These are phyloP conservation scores for Cosmia pyralina DNA, from an alignment of 2,888 invertebrate genomes.

Conservation along the genomic window DNA sequence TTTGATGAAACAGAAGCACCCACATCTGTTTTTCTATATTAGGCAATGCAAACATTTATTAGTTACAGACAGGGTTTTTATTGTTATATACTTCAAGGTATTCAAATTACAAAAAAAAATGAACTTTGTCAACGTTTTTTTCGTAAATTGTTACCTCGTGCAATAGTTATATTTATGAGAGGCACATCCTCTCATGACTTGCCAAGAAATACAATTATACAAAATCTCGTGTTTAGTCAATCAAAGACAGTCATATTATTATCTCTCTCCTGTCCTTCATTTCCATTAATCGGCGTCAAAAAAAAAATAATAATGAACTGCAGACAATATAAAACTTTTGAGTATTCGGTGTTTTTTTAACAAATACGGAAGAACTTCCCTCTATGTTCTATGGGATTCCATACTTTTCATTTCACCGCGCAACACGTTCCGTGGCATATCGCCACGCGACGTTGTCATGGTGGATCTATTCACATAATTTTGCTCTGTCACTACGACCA, in stretches of 20 bases:
- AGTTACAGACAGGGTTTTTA: not conserved
- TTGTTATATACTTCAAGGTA: not conserved
- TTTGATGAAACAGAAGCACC: slow-evolving; percentile 7
- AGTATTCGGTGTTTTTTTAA: no score
- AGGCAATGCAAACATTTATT: slow-evolving; percentile 1
- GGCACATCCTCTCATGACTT: no score
- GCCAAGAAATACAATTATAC: no score
- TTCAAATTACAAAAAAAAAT: not conserved
- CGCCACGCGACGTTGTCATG: not conserved
- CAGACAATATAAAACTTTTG: no score
- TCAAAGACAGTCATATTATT: no score
- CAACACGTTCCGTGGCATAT: not conserved
- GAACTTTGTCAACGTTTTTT: no score
- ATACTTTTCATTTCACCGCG: not conserved
- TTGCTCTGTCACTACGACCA: slow-evolving; percentile 38
- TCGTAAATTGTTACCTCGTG: no score
- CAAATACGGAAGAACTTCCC: not conserved
- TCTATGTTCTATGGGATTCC: not conserved
- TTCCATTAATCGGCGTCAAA: no score
- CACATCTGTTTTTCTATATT: slow-evolving; percentile 11
- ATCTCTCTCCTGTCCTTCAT: no score
- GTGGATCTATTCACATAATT: not conserved
- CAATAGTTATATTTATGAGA: no score
- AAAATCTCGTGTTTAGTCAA: no score
- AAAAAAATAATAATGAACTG: no score